Percentiles rank a stretch among this genome's conserved stretches.
Conservation (phyloP, 2,113 vertebrate genomes). For the Mormyrus iriodes region DNA sequence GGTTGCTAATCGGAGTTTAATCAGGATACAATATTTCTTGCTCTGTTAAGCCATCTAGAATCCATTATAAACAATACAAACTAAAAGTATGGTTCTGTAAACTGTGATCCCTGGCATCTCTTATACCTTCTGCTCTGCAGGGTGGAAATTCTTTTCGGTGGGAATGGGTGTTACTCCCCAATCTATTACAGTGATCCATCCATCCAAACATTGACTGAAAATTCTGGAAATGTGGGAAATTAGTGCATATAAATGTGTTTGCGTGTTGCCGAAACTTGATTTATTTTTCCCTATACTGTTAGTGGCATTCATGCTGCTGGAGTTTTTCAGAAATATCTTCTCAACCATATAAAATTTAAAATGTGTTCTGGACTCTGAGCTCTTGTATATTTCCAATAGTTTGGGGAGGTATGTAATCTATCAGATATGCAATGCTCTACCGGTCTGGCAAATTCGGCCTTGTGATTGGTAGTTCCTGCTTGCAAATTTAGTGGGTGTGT, state of each 20-base stretch:
- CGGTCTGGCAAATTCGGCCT: background rate
- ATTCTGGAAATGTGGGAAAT: background rate
- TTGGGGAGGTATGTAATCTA: background rate
- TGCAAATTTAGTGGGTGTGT: background rate
- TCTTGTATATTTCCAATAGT: background rate
- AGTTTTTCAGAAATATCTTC: background rate
- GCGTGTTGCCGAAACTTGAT: background rate
- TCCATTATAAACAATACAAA: background rate
- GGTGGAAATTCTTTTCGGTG: background rate
- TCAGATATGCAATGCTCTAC: background rate
- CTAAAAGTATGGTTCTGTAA: background rate
- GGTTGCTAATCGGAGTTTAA: background rate
- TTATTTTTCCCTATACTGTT: background rate
- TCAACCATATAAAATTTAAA: background rate
- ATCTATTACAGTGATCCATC: background rate
- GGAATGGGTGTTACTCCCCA: background rate
- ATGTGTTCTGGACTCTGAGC: background rate
- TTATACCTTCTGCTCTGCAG: background rate
- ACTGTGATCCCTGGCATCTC: background rate
- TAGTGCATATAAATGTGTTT: background rate
- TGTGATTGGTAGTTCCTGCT: background rate
- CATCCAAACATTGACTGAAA: background rate
- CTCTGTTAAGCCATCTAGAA: slow-evolving; percentile 11
- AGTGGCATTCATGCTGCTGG: background rate
- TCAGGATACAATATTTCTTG: background rate